Evolutionary conservation across 2,888 invertebrate species (phyloP), one percentile per base, ranked within the genome.

Genomic region (Amiota communis): DNA sequence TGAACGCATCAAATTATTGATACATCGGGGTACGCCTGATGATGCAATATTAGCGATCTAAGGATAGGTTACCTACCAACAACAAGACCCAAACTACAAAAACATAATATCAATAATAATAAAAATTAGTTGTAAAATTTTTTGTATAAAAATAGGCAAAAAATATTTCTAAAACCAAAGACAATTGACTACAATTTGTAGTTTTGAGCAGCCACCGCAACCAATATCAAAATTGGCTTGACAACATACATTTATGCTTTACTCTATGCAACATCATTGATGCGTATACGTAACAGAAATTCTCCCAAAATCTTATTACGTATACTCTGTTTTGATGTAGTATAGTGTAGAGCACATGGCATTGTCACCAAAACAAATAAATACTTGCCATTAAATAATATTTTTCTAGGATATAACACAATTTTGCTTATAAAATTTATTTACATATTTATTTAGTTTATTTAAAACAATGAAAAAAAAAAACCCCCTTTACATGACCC

Each of bases 21-120:
- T 95, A 90, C 95, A 96, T 92, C 94, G 96, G 89, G 97, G 96
- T 91, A 93, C 93, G 86, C 96, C 97, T 84, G 95, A 95, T 91
- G 92, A 93, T 89, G 94, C 95, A 87, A 88, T 92, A 74, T 85
- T 94, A 89, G 94, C 94, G 90, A 92, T 81, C 80, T 83, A 84
- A 81, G 49, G 51, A 23, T 23, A 63, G 10, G 36, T 23, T 67
- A 51, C 51, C n/a, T 36, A 6, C n/a, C 17, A 36, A 20, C 49
- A 67, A 67, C 49, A 17, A 67, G 2, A 49, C 36, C 65, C 36
- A 36, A 46, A 67, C 67, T 51, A 63, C 61, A 63, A 63, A 59
- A n/a, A 59, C 15, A 17, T 4, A 17, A n/a, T 15, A 6, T 2
- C 2, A 59, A 59, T 17, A 59, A 59, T 11, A 17, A 64, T n/a